Percentiles rank a stretch among this genome's conserved stretches.
These are phyloP conservation scores for Dromas ardeola DNA, from an alignment of 2,113 vertebrate species.

Conservation along the genomic window DNA sequence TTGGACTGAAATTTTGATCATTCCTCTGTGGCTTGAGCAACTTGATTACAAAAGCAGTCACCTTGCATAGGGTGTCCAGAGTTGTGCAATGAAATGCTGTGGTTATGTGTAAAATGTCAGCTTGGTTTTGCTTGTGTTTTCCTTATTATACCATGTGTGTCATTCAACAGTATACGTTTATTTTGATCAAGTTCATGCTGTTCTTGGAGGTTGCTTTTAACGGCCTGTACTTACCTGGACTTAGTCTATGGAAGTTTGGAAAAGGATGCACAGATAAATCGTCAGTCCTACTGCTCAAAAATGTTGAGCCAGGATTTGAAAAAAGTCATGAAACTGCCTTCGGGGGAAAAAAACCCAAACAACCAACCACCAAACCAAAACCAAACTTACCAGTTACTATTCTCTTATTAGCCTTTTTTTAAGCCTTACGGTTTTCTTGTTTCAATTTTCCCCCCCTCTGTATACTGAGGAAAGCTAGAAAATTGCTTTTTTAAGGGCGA, in stretches of 20 bases:
- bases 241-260: not conserved
- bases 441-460: not conserved
- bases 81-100: not conserved
- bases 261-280: not conserved
- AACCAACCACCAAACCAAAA: not conserved
- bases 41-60: not conserved
- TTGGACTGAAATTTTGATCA: conserved; percentile 3
- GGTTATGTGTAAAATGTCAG: not conserved
- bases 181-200: not conserved
- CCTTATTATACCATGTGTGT: not conserved
- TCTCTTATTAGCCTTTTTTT: not conserved
- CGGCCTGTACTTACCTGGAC: not conserved
- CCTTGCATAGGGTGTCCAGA: not conserved
- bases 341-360: not conserved
- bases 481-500: not conserved
- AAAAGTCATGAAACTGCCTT: not conserved
- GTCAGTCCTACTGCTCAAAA: not conserved
- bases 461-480: not conserved
- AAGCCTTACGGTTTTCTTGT: not conserved
- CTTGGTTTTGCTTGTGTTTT: not conserved
- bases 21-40: not conserved
- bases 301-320: not conserved
- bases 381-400: not conserved
- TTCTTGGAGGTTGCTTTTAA: not conserved
- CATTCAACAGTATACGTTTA: not conserved